phyloP scores from a whole-genome alignment of 2,113 vertebrate species.

The Petaurus breviceps region DNA sequence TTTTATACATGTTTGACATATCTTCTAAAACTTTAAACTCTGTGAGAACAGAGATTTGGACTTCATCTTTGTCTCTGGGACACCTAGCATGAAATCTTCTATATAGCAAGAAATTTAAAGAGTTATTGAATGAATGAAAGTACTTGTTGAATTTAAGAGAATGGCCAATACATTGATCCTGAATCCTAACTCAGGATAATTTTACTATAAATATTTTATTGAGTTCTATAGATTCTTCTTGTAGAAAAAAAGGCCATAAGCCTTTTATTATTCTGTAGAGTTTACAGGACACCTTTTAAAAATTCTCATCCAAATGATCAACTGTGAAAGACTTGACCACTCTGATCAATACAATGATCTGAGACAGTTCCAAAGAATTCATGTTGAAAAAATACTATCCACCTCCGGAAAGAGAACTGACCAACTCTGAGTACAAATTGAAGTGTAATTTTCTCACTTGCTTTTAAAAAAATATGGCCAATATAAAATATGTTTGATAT shows the following conservation, averaged over 20 bases:
- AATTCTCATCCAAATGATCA: neutral
- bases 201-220: neutral
- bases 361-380: neutral
- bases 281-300: neutral
- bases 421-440: neutral
- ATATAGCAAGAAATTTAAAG: neutral
- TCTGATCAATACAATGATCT: neutral
- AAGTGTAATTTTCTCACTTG: neutral
- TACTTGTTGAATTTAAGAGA: neutral
- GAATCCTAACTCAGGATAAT: neutral
- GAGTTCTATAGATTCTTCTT: neutral
- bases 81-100: neutral
- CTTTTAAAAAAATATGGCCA: neutral
- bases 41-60: neutral
- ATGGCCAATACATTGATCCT: neutral
- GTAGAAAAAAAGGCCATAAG: neutral
- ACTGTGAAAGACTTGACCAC: neutral
- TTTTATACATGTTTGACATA: neutral
- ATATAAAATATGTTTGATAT: neutral
- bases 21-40: neutral
- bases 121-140: neutral
- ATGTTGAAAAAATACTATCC: neutral
- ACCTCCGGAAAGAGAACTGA: neutral
- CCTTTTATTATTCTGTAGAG: neutral
- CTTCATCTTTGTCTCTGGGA: neutral